Conservation (phyloP, 2,888 invertebrate genomes). For the Harpalus rubripes region DNA sequence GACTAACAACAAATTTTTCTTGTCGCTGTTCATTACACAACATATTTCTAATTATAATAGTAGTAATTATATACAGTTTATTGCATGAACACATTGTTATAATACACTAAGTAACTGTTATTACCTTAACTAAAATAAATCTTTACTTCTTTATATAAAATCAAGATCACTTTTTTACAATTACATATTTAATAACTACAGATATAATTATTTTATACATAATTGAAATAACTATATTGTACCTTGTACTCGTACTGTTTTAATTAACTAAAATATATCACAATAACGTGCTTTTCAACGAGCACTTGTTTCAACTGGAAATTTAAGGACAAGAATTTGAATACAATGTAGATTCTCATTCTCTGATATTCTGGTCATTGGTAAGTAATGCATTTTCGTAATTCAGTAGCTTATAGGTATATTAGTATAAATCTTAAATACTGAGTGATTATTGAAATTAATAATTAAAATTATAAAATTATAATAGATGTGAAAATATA, state of each 20-base stretch:
- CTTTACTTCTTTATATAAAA: conserved; percentile 37
- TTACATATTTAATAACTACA: not conserved
- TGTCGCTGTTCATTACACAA: conserved; percentile 50
- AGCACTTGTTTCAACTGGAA: conserved; percentile 21
- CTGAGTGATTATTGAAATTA: too few relatives aligned
- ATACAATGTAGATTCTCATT: conserved; percentile 12
- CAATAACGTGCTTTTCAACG: conserved; percentile 9
- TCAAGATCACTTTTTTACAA: not conserved
- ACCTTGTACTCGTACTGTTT: conserved; percentile 42
- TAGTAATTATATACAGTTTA: conserved; percentile 57
- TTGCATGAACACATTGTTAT: conserved; percentile 65
- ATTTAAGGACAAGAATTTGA: conserved; percentile 27
- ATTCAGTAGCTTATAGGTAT: not conserved
- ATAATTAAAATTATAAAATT: not conserved
- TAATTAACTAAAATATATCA: conserved; percentile 46
- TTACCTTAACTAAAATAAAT: conserved; percentile 13
- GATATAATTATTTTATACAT: not conserved
- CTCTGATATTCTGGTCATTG: conserved; percentile 29
- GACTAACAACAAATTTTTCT: conserved; percentile 59
- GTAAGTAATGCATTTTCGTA: not conserved
- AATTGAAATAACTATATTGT: conserved; percentile 24
- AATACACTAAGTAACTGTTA: conserved; percentile 54
- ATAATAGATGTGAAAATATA: not conserved
- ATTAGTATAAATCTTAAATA: too few relatives aligned
- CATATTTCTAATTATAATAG: conserved; percentile 7